Base-by-base conservation (phyloP, 2,113 vertebrate species). In the Corydoras maculifer region DNA sequence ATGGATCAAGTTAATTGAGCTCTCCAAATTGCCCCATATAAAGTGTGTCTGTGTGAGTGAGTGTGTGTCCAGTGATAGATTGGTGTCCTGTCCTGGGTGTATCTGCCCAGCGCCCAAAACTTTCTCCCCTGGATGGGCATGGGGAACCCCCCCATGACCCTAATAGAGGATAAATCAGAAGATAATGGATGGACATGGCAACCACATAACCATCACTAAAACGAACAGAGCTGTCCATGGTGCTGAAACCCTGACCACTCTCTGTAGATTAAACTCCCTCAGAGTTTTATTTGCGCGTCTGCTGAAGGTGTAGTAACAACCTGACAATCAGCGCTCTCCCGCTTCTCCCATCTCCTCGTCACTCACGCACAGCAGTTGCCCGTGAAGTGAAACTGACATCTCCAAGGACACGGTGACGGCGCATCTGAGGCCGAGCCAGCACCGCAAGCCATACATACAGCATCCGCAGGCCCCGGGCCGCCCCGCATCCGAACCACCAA, bases 401-500 rank as follows among this genome's bases (percentile, higher is more conserved):
- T 51, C 70, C 58, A 66, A 66, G 66, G 70, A 75, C 51, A 58
- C 31, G 18, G 15, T 32, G 48, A 35, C 11, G 14, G 25, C 25
- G 3, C 60, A 75, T 70, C 66, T 72, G 35, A 73, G 61, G 73
- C 50, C n/a, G 51, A 65, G 48, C 10, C 43, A 60, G 70, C 3
- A 11, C 50, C 63, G 31, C 32, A 63, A 55, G 60, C 51, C 18
- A 18, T 55, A 53, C 4, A 43, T 30, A 69, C 32, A 30, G 62
- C 48, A 62, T 14, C 14, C 25, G 80, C 79, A 82, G 58, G 77
- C 75, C 71, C 63, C 64, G 69, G 75, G 68, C 65, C 80, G 65
- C 76, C 77, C 79, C 65, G 25, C 54, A 66, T 62, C 43, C 51
- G 66, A 82, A 83, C 84, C 82, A 80, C 64, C 70, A 77, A 86